These are phyloP conservation scores for Rhinolophus sinicus DNA, from an alignment of 2,113 vertebrate genomes.

Conservation along the genomic window DNA sequence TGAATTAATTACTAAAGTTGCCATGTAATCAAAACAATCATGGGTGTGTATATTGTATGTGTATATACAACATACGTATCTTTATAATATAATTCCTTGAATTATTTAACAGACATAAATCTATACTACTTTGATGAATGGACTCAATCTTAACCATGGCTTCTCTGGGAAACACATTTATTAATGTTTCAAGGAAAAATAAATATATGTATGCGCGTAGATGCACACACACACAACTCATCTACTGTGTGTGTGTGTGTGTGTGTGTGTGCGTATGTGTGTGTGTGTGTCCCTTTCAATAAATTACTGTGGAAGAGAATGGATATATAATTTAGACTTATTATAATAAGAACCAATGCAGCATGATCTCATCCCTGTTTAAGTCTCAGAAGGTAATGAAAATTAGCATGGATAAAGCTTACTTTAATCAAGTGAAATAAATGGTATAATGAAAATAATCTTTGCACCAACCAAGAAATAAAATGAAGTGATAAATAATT, in stretches of 20 bases:
- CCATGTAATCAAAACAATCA: not conserved
- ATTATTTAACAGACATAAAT: not conserved
- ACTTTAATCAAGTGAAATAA: not conserved
- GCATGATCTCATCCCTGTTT: not conserved
- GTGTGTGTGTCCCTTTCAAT: not conserved
- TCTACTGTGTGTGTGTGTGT: not conserved
- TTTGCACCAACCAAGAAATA: not conserved
- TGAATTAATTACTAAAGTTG: not conserved
- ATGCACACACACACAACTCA: not conserved
- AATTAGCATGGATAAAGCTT: not conserved
- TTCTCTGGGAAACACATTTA: not conserved
- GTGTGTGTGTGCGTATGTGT: too few species aligned
- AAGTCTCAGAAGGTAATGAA: not conserved
- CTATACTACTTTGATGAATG: not conserved
- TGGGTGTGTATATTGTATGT: not conserved
- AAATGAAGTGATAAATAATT: conserved; percentile 7
- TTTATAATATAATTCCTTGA: not conserved
- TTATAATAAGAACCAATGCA: not conserved
- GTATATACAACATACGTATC: not conserved
- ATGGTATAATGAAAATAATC: not conserved
- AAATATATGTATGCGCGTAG: not conserved
- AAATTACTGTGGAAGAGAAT: not conserved
- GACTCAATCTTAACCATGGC: not conserved
- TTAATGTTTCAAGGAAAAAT: not conserved
- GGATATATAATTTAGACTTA: not conserved